phyloP scores from a whole-genome alignment of 2,888 invertebrate genomes.

The Ophion ellenae region DNA sequence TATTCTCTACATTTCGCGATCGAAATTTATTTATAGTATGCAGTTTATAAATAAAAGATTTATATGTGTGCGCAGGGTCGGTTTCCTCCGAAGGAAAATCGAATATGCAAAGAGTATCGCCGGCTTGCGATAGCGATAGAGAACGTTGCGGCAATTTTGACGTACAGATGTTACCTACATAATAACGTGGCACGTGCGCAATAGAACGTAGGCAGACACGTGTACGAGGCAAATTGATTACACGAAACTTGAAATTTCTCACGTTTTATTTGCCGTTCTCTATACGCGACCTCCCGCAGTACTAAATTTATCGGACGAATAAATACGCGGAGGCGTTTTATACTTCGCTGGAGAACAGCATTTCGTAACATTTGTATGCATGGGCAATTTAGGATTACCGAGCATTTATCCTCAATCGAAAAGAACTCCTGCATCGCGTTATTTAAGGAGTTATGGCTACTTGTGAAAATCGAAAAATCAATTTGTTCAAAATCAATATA shows the following conservation, averaged over 20 bases:
- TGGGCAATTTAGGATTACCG: too few relatives aligned
- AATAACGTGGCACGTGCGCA: conserved; percentile 1
- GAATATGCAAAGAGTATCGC: too few relatives aligned
- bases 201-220: background rate
- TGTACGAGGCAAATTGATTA: background rate
- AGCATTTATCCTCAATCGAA: too few relatives aligned
- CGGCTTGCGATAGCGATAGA: too few relatives aligned
- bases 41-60: background rate
- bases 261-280: background rate
- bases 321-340: background rate
- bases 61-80: too few relatives aligned
- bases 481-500: too few relatives aligned
- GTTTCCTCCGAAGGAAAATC: too few relatives aligned
- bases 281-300: background rate
- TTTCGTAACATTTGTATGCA: background rate
- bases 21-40: background rate
- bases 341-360: background rate
- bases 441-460: too few relatives aligned
- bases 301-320: background rate
- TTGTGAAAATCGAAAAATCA: too few relatives aligned
- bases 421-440: too few relatives aligned
- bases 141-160: too few relatives aligned
- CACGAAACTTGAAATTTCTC: conserved; percentile 3
- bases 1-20: background rate
- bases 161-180: background rate